These are phyloP conservation scores for Ypsolopha scabrella DNA, from an alignment of 2,888 invertebrate genomes.

Conservation along the genomic window DNA sequence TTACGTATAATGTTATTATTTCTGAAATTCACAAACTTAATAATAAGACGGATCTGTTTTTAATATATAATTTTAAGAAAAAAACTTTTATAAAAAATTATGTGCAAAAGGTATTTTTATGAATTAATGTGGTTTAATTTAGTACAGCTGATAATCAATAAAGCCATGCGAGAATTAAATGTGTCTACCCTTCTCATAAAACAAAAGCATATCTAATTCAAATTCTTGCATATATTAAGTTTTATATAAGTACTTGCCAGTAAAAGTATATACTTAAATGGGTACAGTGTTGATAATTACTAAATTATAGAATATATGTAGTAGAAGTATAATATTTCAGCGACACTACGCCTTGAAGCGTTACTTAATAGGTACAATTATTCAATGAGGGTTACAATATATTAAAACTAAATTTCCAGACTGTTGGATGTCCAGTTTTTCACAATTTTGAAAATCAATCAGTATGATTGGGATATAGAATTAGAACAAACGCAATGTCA, in stretches of 20 bases:
- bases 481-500: no score
- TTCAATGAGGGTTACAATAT: slow-evolving; percentile 34
- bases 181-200: slow-evolving; percentile 17
- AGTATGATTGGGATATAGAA: no score
- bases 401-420: slow-evolving; percentile 45
- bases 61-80: slow-evolving; percentile 22
- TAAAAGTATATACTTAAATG: slow-evolving; percentile 46
- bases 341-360: slow-evolving; percentile 63
- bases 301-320: slow-evolving; percentile 60
- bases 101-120: slow-evolving; percentile 13
- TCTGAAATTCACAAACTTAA: slow-evolving; percentile 55
- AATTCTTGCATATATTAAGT: slow-evolving; percentile 45
- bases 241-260: slow-evolving; percentile 26
- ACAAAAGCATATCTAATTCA: slow-evolving; percentile 52
- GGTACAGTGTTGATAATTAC: slow-evolving; percentile 60
- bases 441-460: not conserved
- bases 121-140: slow-evolving; percentile 15
- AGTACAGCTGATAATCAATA: slow-evolving; percentile 26
- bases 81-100: slow-evolving; percentile 14
- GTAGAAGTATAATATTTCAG: slow-evolving; percentile 57
- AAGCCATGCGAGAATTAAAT: slow-evolving; percentile 56
- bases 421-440: slow-evolving; percentile 34
- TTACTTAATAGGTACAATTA: slow-evolving; percentile 57
- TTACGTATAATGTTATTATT: slow-evolving; percentile 63
- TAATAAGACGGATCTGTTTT: slow-evolving; percentile 55